Evolutionary conservation across 2,888 invertebrate species (phyloP), one percentile per base, ranked within the genome.

Genomic region (Mesorhabditis sp.): DNA sequence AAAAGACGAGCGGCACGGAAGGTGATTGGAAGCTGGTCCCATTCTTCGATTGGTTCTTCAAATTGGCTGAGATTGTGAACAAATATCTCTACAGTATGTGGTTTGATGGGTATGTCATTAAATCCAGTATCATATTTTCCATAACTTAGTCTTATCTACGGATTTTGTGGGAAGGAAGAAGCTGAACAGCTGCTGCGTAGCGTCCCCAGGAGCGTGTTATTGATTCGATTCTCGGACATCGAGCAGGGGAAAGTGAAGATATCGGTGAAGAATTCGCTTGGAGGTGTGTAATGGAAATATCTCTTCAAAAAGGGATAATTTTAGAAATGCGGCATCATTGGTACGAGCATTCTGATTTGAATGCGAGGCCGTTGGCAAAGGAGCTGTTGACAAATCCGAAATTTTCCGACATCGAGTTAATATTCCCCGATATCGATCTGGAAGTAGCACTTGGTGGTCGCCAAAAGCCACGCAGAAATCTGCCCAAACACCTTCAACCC

Each of bases 21-120:
- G 84, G 84, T n/a, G 84, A 85, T 66, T 84, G 84, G 84, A 84
- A 85, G 71, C 73, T 84, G 45, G 82, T 83, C 15, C 78, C 80
- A 5, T 79, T 75, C 71, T 80, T 76, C 69, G 80, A 80, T 66
- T 80, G 80, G 83, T 83, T 80, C 73, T 82, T 83, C 74, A 83
- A 83, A 68, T 67, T 83, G 43, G 84, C 84, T n/a, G 84, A 84
- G 70, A 77, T 84, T 50, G 77, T 80, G 43, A 84, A 84, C 75
- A 84, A 84, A 71, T 78, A 85, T 71, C 74, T 84, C 50, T 76
- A 82, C 70, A 76, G 78, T 45, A 83, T 84, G 82, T 84, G 84
- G 84, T 82, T 82, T 71, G 82, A 84, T 67, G 84, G 83, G 80
- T 82, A 41, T 45, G 75, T 65, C 7, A 66, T 5, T 4, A 7